Evolutionary conservation across 2,888 invertebrate species (phyloP).

Genomic region (Crematogaster levior): DNA sequence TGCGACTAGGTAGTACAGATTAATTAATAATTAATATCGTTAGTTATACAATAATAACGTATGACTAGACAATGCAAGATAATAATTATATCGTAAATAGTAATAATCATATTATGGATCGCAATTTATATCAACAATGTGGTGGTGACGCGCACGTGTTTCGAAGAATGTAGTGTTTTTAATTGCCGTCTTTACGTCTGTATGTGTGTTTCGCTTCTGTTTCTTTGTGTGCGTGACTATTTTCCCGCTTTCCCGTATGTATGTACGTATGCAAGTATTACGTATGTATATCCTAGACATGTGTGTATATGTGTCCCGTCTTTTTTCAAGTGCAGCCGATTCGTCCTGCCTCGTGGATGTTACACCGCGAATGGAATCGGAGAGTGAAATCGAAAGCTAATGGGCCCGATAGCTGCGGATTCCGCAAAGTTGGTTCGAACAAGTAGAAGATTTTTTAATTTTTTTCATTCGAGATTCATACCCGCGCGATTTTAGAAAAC

Average conservation of each 20-base stretch:
- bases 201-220: background rate
- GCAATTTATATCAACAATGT: slow-evolving; percentile 86
- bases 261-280: background rate
- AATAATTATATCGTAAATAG: slow-evolving; percentile 86
- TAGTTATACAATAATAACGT: slow-evolving; percentile 86
- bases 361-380: background rate
- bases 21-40: slow-evolving; percentile 86
- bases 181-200: slow-evolving; percentile 48
- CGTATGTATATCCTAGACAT: background rate
- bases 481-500: background rate
- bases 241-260: slow-evolving; percentile 29
- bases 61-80: slow-evolving; percentile 86
- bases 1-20: slow-evolving; percentile 85
- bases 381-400: background rate
- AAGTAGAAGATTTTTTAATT: background rate
- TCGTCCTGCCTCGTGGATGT: background rate
- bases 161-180: slow-evolving; percentile 58
- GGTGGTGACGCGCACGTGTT: slow-evolving; percentile 80
- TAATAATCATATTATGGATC: slow-evolving; percentile 84
- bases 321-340: background rate
- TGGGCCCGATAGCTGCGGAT: background rate
- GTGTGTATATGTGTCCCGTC: background rate
- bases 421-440: background rate
- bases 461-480: no score
- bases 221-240: slow-evolving; percentile 51